These are phyloP conservation scores for Stictonetta naevosa DNA, from an alignment of 2,113 vertebrate genomes.

Conservation along the genomic window DNA sequence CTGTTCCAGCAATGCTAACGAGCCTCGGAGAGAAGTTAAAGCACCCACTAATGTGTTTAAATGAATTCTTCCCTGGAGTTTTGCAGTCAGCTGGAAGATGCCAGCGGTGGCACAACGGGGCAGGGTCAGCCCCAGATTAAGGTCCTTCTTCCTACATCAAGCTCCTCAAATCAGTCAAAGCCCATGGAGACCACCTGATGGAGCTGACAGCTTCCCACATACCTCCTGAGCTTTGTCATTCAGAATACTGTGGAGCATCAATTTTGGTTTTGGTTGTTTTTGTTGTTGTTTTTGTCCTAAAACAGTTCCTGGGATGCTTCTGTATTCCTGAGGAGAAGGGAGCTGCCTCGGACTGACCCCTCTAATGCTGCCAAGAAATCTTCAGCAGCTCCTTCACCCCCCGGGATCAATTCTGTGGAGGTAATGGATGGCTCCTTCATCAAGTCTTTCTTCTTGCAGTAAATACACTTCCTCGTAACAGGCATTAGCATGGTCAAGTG, in stretches of 20 bases:
- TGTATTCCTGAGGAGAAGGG: background rate
- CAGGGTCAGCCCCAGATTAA: background rate
- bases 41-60: background rate
- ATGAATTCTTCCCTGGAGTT: background rate
- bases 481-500: slow-evolving; percentile 36
- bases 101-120: background rate
- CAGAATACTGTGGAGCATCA: fast-evolving
- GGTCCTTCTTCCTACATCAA: background rate
- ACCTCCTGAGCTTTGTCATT: background rate
- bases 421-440: slow-evolving; percentile 48
- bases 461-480: background rate
- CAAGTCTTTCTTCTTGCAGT: slow-evolving; percentile 17
- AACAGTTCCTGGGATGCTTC: fast-evolving
- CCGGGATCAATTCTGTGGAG: background rate
- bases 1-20: background rate
- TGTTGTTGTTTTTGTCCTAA: background rate
- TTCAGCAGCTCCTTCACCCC: background rate
- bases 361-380: background rate
- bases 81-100: background rate
- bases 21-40: slow-evolving; percentile 21
- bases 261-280: background rate
- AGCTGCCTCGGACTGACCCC: background rate
- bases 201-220: background rate
- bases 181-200: background rate
- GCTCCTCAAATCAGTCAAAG: background rate